Base-by-base conservation (phyloP, 2,113 vertebrate species). In the Pangasianodon hypophthalmus region DNA sequence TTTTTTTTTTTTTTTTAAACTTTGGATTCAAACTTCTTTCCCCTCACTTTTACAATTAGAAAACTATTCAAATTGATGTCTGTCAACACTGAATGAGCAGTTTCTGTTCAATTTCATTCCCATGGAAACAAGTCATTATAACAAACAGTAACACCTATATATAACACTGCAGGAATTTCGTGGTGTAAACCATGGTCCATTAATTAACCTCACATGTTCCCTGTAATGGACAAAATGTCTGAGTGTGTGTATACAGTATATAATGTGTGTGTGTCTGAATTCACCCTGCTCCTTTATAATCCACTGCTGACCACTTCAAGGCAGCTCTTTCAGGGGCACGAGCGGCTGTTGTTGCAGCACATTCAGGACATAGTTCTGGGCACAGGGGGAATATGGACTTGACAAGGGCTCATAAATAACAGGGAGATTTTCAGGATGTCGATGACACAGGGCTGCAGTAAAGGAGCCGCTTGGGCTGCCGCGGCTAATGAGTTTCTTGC, bases 381-480 rank as follows among this genome's bases (percentile, higher is more conserved):
- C 92, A 92, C 95, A 86, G 79, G 82, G 95, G 95, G 95, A 94
- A 92, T 93, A 90, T 80, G 86, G 91, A 89, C 90, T 94, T 95
- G 94, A 95, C 94, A 95, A 92, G 90, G 82, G 93, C 92, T 94
- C 95, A 94, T 95, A 95, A 96, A 96, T 96, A 96, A 94, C 92
- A 82, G 71, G 88, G 83, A 94, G 86, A 80, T 85, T 93, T 94
- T 94, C 93, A 94, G 94, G 94, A 94, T 92, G 94, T 92, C 80
- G 92, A 93, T 94, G 94, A 95, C 93, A 94, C 87, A 90, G 90
- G 90, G 81, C 84, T 24, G 88, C 92, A 93, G 93, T 92, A 93
- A 95, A 93, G 87, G 87, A 91, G 93, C 87, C 86, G 89, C 92
- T 88, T 85, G 89, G 91, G 90, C 91, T 91, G 93, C 84, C 73